These are phyloP conservation scores for Threskiornis aethiopicus DNA, from an alignment of 2,797 vertebrate species.

Conservation along the genomic window DNA sequence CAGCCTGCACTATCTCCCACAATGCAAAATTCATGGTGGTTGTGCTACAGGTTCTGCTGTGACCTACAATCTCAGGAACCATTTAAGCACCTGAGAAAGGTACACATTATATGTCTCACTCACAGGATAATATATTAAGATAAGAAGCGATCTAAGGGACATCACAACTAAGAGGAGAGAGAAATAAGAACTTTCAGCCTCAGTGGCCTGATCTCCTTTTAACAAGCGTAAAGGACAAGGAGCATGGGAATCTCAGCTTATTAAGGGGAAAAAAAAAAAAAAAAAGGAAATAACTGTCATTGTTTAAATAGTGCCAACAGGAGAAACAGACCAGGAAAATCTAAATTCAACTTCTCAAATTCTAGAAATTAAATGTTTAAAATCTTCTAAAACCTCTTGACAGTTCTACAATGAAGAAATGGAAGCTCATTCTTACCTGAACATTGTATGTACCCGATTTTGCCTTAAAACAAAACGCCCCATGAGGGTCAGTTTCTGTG, in stretches of 20 bases:
- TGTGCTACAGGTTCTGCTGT: neutral
- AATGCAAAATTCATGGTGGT: neutral
- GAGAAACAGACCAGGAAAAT: neutral
- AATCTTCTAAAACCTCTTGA: neutral
- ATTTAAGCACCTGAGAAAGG: neutral
- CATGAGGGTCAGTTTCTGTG: constrained; percentile 86
- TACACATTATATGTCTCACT: neutral
- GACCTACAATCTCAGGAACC: neutral
- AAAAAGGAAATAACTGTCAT: neutral
- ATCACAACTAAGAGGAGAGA: neutral
- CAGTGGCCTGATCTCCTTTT: neutral
- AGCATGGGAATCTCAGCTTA: neutral
- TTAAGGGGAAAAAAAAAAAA: neutral
- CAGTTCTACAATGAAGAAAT: neutral
- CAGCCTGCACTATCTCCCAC: neutral
- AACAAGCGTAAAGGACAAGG: neutral
- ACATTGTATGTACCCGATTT: constrained; percentile 89
- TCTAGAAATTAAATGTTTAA: neutral
- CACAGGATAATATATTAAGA: neutral
- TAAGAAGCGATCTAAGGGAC: neutral
- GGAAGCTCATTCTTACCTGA: constrained; percentile 76
- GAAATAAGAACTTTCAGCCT: neutral
- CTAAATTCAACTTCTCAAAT: neutral
- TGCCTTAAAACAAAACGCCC: constrained; percentile 94
- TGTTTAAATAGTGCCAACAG: neutral